Conservation (phyloP, 1,140 invertebrate species). For the Arion vulgaris region DNA sequence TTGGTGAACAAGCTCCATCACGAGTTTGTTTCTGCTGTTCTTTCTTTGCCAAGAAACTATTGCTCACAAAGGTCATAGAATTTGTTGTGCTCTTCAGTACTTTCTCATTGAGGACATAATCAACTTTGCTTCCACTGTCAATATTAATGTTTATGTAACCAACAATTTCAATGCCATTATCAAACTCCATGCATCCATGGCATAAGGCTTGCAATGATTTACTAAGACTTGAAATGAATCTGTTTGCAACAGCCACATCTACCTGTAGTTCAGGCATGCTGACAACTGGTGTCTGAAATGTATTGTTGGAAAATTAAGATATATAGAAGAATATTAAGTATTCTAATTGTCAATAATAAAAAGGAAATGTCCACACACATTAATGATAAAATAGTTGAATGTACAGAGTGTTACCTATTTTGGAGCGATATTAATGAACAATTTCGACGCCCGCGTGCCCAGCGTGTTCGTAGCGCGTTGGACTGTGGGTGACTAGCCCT, state of each 20-base stretch:
- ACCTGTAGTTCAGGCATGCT: constrained; percentile 31
- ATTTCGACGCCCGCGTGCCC: too few relatives aligned
- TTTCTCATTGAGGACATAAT: constrained; percentile 49
- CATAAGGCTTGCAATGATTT: constrained; percentile 46
- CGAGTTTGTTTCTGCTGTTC: not conserved
- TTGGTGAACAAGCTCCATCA: constrained; percentile 22
- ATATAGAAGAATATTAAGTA: not conserved
- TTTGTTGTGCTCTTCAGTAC: constrained; percentile 43
- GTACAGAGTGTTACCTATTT: too few relatives aligned
- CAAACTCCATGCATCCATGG: constrained; percentile 48
- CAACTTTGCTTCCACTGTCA: constrained; percentile 42
- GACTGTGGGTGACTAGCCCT: too few relatives aligned
- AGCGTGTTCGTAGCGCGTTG: too few relatives aligned
- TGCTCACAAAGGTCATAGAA: constrained; percentile 47
- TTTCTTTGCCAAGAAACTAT: constrained; percentile 45
- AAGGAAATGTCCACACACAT: too few relatives aligned
- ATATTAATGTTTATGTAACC: constrained; percentile 44
- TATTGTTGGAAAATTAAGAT: not conserved
- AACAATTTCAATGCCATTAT: constrained; percentile 43
- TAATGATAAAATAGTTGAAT: too few relatives aligned
- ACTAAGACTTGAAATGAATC: constrained; percentile 44
- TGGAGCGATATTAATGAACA: too few relatives aligned
- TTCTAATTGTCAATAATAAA: too few relatives aligned
- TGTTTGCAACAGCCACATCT: constrained; percentile 38
- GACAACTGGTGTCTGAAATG: not conserved